These are phyloP conservation scores for Pempheris klunzingeri DNA, from an alignment of 2,797 vertebrate species.

Conservation along the genomic window DNA sequence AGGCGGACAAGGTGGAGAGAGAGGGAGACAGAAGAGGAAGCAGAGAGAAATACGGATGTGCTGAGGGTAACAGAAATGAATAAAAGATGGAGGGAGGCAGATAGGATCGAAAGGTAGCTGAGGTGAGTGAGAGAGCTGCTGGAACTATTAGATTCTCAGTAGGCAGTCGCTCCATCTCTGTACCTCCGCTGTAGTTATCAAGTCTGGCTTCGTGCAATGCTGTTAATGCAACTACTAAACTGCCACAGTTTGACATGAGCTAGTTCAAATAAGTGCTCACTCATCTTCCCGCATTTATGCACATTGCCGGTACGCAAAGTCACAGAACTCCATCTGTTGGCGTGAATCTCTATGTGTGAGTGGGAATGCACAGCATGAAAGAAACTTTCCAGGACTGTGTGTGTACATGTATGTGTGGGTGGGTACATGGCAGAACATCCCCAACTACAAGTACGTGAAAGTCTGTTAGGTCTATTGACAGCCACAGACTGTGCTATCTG, in stretches of 20 bases:
- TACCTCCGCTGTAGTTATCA: constrained; percentile 56
- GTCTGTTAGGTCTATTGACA: constrained; percentile 38
- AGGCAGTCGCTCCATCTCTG: constrained; percentile 42
- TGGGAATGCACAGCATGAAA: background rate
- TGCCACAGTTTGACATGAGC: constrained; percentile 28
- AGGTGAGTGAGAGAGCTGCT: constrained; percentile 73
- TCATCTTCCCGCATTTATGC: constrained; percentile 32
- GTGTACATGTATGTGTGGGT: constrained; percentile 30
- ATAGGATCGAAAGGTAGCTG: constrained; percentile 72
- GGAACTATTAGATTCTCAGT: constrained; percentile 71
- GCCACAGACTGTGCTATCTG: constrained; percentile 29
- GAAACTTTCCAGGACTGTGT: constrained; percentile 32
- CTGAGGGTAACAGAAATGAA: constrained; percentile 74
- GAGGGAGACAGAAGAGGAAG: constrained; percentile 52
- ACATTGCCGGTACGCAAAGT: constrained; percentile 2
- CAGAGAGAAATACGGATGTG: constrained; percentile 65
- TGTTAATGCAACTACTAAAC: constrained; percentile 56
- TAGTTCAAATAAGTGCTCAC: constrained; percentile 39
- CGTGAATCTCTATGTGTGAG: background rate
- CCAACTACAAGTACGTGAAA: constrained; percentile 22
- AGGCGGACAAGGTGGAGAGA: constrained; percentile 58
- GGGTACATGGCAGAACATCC: constrained; percentile 40
- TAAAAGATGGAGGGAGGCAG: constrained; percentile 76
- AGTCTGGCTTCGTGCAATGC: constrained; percentile 42
- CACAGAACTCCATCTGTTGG: constrained; percentile 28